These are phyloP conservation scores for Endomychus coccineus DNA, from an alignment of 2,888 invertebrate species.

Conservation along the genomic window DNA sequence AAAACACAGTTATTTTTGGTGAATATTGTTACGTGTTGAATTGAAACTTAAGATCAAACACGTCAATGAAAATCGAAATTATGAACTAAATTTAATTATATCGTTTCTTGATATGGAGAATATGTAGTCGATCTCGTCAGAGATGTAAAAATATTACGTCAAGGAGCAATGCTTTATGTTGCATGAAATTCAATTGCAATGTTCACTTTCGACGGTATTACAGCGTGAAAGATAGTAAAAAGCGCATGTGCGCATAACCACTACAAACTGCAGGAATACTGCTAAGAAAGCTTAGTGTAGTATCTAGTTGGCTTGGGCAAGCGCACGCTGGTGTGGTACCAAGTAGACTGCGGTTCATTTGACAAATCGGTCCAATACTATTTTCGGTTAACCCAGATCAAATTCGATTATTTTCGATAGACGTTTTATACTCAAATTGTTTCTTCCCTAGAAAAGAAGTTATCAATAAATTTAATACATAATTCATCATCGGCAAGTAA, in stretches of 20 bases:
- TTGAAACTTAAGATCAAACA: no score
- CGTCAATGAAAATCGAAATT: no score
- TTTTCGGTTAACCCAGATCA: neutral
- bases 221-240: slow-evolving; percentile 26
- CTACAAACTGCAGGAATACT: slow-evolving; percentile 38
- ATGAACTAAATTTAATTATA: no score
- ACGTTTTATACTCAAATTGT: no score
- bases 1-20: no score
- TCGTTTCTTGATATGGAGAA: neutral
- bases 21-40: no score
- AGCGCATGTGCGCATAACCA: slow-evolving; percentile 37
- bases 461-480: no score
- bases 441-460: no score
- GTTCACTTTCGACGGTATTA: slow-evolving; percentile 41
- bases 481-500: no score
- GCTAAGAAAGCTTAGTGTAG: slow-evolving; percentile 39
- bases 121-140: slow-evolving; percentile 1
- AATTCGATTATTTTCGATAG: neutral
- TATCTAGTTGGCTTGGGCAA: slow-evolving; percentile 43
- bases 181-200: slow-evolving; percentile 32
- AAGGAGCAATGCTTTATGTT: slow-evolving; percentile 18
- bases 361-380: no score
- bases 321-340: slow-evolving; percentile 44
- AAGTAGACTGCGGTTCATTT: slow-evolving; percentile 34
- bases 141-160: slow-evolving; percentile 33